Conservation (phyloP, 2,113 vertebrate genomes). For the Falco punctatus region DNA sequence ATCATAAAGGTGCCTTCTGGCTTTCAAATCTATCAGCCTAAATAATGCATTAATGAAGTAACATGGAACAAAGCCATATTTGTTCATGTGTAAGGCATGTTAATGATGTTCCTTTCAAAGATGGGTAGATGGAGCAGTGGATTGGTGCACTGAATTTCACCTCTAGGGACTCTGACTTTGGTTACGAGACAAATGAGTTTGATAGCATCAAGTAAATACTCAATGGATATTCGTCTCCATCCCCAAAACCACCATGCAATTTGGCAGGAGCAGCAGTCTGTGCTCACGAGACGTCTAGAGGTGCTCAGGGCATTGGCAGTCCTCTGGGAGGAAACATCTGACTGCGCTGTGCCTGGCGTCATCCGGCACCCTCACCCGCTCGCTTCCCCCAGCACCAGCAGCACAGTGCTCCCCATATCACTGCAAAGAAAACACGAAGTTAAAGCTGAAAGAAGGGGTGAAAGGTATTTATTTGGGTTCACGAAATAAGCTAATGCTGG, state of each 20-base stretch:
- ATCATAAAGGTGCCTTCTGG: slow-evolving; percentile 63
- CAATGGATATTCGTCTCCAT: slow-evolving; percentile 38
- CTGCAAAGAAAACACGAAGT: background rate
- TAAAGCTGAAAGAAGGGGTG: background rate
- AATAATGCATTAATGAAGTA: slow-evolving; percentile 62
- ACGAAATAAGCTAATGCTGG: background rate
- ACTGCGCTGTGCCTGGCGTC: background rate
- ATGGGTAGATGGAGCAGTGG: slow-evolving; percentile 3
- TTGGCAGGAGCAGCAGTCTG: slow-evolving; percentile 56
- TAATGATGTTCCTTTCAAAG: slow-evolving; percentile 57
- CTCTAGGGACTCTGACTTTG: slow-evolving; percentile 64
- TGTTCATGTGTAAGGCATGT: slow-evolving; percentile 62
- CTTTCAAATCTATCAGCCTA: slow-evolving; percentile 43
- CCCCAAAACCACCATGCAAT: background rate
- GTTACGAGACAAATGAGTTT: slow-evolving; percentile 55
- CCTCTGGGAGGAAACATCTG: background rate
- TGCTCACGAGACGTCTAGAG: slow-evolving; percentile 38
- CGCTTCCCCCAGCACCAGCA: slow-evolving; percentile 21
- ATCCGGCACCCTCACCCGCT: background rate
- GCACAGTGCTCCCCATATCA: background rate
- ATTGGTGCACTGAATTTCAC: slow-evolving; percentile 66
- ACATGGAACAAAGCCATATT: slow-evolving; percentile 55
- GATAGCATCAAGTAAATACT: slow-evolving; percentile 62
- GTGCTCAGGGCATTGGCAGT: slow-evolving; percentile 45
- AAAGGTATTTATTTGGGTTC: background rate